Evolutionary conservation across 1,140 invertebrate species (phyloP), one percentile per base, ranked within the genome.

Genomic region (Bombus balteatus): DNA sequence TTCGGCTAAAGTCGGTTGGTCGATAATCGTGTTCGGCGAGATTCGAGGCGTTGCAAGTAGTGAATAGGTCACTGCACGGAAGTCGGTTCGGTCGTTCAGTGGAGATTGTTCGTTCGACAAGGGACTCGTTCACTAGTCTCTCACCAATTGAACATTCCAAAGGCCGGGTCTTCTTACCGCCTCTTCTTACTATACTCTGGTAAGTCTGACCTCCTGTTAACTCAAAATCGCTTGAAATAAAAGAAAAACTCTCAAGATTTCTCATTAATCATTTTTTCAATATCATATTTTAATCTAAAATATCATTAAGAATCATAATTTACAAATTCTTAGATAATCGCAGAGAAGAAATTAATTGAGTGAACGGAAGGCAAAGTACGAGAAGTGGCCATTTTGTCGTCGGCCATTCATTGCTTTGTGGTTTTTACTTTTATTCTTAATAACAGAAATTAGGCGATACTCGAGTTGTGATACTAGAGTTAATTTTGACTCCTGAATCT

Each of bases 71-170:
- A 65, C 79, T 47, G 88, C 77, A 88, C 90, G 92, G 86, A 92
- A 94, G 83, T 87, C 81, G 37, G 81, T 76, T n/a, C 65, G 74
- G 90, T 84, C 88, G 81, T 89, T 88, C 65, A 37, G 37, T 68
- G 28, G 28, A 43, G 81, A 86, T 68, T 79, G 72, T 39, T 68
- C 32, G 32, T 37, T 65, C 28, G 41, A n/a, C 28, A 62, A 47
- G n/a, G 84, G 39, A 59, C 91, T 86, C 83, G 88, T 83, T 89
- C 87, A 83, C 72, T 59, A 62, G 76, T 68, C 95, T 96, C 95
- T 96, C 95, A 95, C 93, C 94, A 95, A 95, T 96, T 95, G 95
- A 96, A 96, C 96, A 96, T 96, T 96, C 96, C 96, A 96, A 96
- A 96, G 96, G 95, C 96, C 95, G 96, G 94, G 95, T 96, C 95